phyloP scores from a whole-genome alignment of 2,888 invertebrate species.

The Spodoptera littoralis region DNA sequence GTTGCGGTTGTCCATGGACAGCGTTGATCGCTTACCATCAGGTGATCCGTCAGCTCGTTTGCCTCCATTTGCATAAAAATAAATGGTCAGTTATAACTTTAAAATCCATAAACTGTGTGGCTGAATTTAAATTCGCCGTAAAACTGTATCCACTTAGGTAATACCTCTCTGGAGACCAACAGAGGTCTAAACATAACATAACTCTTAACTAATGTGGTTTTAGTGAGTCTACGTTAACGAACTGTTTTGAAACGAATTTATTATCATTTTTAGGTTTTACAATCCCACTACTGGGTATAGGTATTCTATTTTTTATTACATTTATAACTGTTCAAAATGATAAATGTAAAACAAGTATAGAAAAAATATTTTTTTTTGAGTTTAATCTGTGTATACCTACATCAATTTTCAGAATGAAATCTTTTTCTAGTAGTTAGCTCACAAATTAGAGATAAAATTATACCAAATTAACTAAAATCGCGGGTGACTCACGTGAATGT shows the following conservation, averaged over 20 bases:
- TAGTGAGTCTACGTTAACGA: constrained; percentile 30
- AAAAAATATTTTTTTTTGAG: too few relatives aligned
- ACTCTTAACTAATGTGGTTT: constrained; percentile 43
- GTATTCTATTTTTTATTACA: neutral
- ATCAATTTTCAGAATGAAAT: too few relatives aligned
- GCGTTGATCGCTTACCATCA: too few relatives aligned
- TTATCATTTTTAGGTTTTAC: constrained; percentile 22
- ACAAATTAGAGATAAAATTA: too few relatives aligned
- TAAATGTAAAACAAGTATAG: too few relatives aligned
- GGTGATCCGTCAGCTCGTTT: too few relatives aligned
- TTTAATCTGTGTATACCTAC: too few relatives aligned
- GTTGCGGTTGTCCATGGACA: too few relatives aligned
- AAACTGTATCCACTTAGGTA: constrained; percentile 50
- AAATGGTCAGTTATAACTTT: constrained; percentile 27
- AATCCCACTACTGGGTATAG: neutral
- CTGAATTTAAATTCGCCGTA: constrained; percentile 29
- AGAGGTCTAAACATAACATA: constrained; percentile 41
- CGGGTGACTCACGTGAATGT: too few relatives aligned
- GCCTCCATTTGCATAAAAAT: neutral
- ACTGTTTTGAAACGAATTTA: constrained; percentile 32
- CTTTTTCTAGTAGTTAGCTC: too few relatives aligned
- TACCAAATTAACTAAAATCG: too few relatives aligned
- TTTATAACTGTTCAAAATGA: too few relatives aligned
- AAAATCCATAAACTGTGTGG: constrained; percentile 18
- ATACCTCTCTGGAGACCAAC: constrained; percentile 38